Percentiles rank a stretch among this genome's conserved stretches.
These are phyloP conservation scores for Dioctria linearis DNA, from an alignment of 2,888 invertebrate genomes.

Conservation along the genomic window DNA sequence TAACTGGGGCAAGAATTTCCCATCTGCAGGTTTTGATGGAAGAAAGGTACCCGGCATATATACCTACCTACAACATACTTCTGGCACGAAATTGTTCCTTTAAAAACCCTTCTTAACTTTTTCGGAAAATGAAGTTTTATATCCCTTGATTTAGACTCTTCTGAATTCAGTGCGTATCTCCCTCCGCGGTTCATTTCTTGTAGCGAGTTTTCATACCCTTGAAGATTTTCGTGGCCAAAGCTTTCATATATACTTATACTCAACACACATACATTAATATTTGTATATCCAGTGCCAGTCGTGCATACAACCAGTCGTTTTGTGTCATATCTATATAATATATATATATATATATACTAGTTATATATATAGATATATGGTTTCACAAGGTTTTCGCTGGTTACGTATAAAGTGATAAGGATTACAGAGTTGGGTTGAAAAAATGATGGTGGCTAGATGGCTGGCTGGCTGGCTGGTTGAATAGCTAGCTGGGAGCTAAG, in stretches of 20 bases:
- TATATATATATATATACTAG: neutral
- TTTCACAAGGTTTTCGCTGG: constrained; percentile 24
- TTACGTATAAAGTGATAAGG: constrained; percentile 52
- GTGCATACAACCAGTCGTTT: too few species aligned
- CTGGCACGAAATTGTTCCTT: constrained; percentile 35
- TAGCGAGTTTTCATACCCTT: constrained; percentile 45
- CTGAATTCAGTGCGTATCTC: constrained; percentile 43
- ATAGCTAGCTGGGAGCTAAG: neutral
- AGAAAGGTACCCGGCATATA: constrained; percentile 10
- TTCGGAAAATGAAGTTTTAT: constrained; percentile 51
- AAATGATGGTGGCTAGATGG: constrained; percentile 38
- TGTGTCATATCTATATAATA: too few species aligned
- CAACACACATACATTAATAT: neutral
- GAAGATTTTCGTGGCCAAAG: constrained; percentile 30
- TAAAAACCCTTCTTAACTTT: constrained; percentile 46
- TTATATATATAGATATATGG: too few species aligned
- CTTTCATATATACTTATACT: neutral
- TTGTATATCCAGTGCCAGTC: neutral
- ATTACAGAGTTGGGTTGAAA: constrained; percentile 45
- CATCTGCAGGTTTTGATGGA: constrained; percentile 46
- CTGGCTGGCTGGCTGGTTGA: too few species aligned
- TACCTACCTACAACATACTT: neutral
- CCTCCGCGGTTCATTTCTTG: constrained; percentile 37
- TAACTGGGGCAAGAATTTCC: constrained; percentile 34
- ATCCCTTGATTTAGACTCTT: constrained; percentile 39